A percentile compares a stretch with the other conserved stretches of the same genome.
Evolutionary conservation across 2,888 invertebrate species (phyloP).

Genomic region (Imbricaverruca yamaguchii): DNA sequence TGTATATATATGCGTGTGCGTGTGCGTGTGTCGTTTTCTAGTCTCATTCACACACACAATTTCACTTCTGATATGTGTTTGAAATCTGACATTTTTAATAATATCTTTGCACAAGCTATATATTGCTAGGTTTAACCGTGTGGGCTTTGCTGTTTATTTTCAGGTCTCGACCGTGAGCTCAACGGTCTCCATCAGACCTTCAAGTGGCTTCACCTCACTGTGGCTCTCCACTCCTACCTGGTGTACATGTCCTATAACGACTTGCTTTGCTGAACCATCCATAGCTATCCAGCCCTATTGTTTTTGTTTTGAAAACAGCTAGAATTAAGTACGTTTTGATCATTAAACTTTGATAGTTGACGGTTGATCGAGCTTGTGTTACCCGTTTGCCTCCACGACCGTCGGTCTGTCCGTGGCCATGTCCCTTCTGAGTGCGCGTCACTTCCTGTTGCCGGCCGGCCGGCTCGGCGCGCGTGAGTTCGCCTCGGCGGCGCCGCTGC

Average conservation of each 20-base stretch:
- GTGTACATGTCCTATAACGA: constrained; percentile 44
- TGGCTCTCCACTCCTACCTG: constrained; percentile 76
- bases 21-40: too few relatives aligned
- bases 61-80: too few relatives aligned
- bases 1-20: too few relatives aligned
- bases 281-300: not conserved
- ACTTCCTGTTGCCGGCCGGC: too few relatives aligned
- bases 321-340: too few relatives aligned
- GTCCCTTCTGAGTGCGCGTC: not conserved
- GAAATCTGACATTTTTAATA: too few relatives aligned
- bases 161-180: not conserved
- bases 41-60: too few relatives aligned
- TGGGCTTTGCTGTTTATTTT: too few relatives aligned
- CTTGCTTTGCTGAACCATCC: constrained; percentile 18
- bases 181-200: constrained; percentile 64
- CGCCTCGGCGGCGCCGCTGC: not conserved
- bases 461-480: not conserved
- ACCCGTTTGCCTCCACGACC: not conserved
- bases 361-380: too few relatives aligned
- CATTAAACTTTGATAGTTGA: too few relatives aligned
- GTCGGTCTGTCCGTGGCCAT: not conserved
- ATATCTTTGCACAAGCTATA: too few relatives aligned
- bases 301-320: not conserved
- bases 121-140: too few relatives aligned
- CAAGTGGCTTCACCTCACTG: constrained; percentile 91